Evolutionary conservation across 1,140 invertebrate species (phyloP).

Genomic region (Tetranychus urticae): DNA sequence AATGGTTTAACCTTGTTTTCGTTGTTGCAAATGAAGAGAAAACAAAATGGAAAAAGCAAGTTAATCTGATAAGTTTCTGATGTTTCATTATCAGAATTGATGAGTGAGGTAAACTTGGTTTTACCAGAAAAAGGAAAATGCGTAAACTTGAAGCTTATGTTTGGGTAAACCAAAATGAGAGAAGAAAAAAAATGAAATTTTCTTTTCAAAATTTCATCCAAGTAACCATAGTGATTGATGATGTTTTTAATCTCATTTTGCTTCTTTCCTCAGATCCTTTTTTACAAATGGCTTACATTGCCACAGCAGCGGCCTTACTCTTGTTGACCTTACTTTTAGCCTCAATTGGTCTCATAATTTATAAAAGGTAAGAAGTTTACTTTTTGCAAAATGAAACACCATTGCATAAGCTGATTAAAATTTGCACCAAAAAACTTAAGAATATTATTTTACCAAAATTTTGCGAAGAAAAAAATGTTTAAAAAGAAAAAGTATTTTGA

Average conservation of each 20-base stretch:
- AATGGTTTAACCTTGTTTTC: no score
- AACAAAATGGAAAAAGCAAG: no score
- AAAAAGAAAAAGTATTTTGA: not conserved
- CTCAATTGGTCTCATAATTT: not conserved
- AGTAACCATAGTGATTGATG: not conserved
- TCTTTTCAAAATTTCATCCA: no score
- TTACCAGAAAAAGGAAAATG: no score
- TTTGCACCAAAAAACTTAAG: not conserved
- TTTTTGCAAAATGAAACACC: not conserved
- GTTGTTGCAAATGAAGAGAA: no score
- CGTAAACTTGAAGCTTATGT: no score
- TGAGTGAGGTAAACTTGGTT: no score
- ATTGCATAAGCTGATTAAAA: not conserved
- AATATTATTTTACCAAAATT: not conserved
- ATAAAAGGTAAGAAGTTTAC: not conserved
- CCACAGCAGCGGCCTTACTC: not conserved
- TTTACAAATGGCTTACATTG: not conserved
- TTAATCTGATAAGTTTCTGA: no score
- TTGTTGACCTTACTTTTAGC: not conserved
- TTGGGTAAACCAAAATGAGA: no score
- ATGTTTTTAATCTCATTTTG: not conserved
- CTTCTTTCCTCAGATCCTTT: not conserved
- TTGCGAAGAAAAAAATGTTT: not conserved
- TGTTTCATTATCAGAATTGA: no score
- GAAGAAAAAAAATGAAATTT: no score